Base-by-base conservation (phyloP, 92 coral and sea anemone species). In the Palythoa grandiflora region DNA sequence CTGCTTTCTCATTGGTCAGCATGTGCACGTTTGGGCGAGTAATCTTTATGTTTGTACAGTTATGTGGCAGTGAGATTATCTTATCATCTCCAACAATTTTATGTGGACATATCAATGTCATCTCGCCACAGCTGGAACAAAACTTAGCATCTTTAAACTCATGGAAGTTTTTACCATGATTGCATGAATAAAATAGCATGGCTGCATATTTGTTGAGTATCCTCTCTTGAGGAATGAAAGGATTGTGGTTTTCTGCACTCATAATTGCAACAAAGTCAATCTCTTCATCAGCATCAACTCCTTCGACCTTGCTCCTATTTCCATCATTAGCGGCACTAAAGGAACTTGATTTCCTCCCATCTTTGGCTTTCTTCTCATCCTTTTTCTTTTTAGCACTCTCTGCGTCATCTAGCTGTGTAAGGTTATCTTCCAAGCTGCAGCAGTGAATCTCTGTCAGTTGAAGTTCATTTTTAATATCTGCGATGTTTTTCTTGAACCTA, bases 141-240 rank as follows among this genome's bases (percentile, higher is more conserved):
- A 89, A 86, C 87, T 93, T 92, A n/a, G 96, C 98, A 89, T 95
- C 96, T 89, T 96, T 96, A 71, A 97, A 92, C 88, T 92, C 99
- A 44, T 97, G 96, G 50, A 93, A 97, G 75, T 96, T 95, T 71
- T 95, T 97, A 54, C 99, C 99, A 83, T 97, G 99, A 85, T 97
- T 97, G 73, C 98, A 97, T 36, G 99, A 97, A 78, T 97, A 97
- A 81, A 89, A 91, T 87, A 94, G 68, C 89, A 94, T 91, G 19
- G 98, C 94, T n/a, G 99, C 95, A 88, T 97, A 97, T 90, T 97
- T 97, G 93, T 96, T 95, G 63, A 97, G 93, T 15, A 97, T 89
- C 71, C 90, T 77, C 71, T 97, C 99, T 66, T 97, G 99, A 14
- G 99, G 96, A 78, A 97, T 92, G 60, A 95, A 97, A 11, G 95